Evolutionary conservation across 1,140 invertebrate genomes (phyloP).

Genomic region (Megalonaias nervosa): DNA sequence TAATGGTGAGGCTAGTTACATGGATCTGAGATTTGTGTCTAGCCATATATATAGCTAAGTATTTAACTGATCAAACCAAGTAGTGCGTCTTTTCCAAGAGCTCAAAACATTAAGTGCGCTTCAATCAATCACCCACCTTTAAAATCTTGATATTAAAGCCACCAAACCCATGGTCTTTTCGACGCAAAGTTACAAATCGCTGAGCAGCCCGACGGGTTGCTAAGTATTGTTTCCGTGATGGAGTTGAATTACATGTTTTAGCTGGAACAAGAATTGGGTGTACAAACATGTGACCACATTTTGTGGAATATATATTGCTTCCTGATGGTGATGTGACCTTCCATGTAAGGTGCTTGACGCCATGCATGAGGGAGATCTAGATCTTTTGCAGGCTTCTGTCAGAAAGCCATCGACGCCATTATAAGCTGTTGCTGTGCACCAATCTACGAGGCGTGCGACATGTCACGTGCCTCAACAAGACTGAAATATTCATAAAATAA

Average conservation of each 20-base stretch:
- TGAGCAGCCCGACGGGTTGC: constrained; percentile 79
- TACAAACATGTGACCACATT: constrained; percentile 80
- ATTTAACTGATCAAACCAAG: too few relatives aligned
- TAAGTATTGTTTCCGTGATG: constrained; percentile 83
- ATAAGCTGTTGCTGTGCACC: constrained; percentile 63
- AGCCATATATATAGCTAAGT: too few relatives aligned
- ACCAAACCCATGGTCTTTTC: too few relatives aligned
- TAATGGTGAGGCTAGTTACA: too few relatives aligned
- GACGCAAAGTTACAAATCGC: constrained; percentile 70
- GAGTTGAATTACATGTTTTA: constrained; percentile 80
- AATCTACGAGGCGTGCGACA: constrained; percentile 37
- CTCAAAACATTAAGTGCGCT: too few relatives aligned
- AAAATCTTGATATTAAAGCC: too few relatives aligned
- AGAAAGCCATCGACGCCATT: constrained; percentile 75
- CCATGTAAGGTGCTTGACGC: constrained; percentile 76
- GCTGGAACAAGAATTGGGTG: constrained; percentile 78
- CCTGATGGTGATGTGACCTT: constrained; percentile 80
- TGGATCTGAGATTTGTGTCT: too few relatives aligned
- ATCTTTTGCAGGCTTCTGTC: constrained; percentile 73
- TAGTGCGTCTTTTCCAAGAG: too few relatives aligned
- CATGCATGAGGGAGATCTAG: constrained; percentile 58
- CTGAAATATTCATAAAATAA: constrained; percentile 12
- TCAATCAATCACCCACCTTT: too few relatives aligned
- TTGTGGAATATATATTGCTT: constrained; percentile 78
- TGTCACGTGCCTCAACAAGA: constrained; percentile 38